These are phyloP conservation scores for Caretta caretta DNA, from an alignment of 2,113 vertebrate genomes.

Conservation along the genomic window DNA sequence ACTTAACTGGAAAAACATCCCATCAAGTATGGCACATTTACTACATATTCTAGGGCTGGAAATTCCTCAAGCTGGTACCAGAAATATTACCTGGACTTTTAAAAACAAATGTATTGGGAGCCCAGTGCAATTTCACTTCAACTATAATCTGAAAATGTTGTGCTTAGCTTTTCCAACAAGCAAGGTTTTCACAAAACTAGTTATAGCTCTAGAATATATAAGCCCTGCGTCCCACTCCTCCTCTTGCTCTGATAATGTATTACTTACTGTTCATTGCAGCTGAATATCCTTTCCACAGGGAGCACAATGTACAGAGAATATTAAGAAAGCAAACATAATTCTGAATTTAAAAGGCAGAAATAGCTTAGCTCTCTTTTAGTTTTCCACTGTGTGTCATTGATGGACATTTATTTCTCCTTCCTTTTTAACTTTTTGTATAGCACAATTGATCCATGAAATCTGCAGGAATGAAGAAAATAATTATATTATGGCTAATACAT, in stretches of 20 bases:
- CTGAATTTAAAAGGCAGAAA: neutral
- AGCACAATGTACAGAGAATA: neutral
- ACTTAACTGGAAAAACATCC: neutral
- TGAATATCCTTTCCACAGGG: accelerated
- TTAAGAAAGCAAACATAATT: neutral
- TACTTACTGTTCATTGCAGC: neutral
- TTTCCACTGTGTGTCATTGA: neutral
- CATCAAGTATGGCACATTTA: neutral
- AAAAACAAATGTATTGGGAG: neutral
- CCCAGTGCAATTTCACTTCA: neutral
- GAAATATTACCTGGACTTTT: neutral
- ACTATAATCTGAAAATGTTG: neutral
- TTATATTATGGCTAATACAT: neutral
- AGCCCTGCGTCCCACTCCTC: neutral
- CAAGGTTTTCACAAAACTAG: neutral
- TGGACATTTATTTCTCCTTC: neutral
- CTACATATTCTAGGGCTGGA: neutral
- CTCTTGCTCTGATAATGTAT: neutral
- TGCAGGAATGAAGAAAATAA: neutral
- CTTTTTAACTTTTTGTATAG: neutral
- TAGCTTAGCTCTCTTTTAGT: neutral
- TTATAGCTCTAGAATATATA: neutral
- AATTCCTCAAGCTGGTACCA: neutral
- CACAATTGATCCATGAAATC: neutral
- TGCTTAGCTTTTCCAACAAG: neutral